Evolutionary conservation across 2,888 invertebrate genomes (phyloP).

Genomic region (Catocala nupta): DNA sequence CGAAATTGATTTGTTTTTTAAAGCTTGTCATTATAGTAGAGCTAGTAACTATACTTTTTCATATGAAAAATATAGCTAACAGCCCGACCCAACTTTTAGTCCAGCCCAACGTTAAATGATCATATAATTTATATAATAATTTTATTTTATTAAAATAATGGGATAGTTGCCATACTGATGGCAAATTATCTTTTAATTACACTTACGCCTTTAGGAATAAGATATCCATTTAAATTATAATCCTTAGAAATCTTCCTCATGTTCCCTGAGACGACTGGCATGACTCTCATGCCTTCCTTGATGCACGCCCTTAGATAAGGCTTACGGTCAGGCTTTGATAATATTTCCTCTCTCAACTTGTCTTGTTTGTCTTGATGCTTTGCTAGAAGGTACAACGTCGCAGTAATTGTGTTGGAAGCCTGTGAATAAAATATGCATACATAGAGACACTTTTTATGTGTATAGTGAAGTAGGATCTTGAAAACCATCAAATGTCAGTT

Average conservation of each 20-base stretch:
- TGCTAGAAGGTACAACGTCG: slow-evolving; percentile 88
- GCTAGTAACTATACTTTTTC: too few species aligned
- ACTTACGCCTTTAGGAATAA: slow-evolving; percentile 87
- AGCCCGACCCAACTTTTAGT: too few species aligned
- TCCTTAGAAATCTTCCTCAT: slow-evolving; percentile 84
- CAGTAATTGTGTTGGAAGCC: slow-evolving; percentile 86
- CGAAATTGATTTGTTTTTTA: too few species aligned
- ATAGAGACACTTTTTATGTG: too few species aligned
- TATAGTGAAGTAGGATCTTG: neutral
- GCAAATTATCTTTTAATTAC: too few species aligned
- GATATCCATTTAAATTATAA: slow-evolving; percentile 87
- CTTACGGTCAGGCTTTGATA: slow-evolving; percentile 63
- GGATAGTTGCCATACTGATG: too few species aligned
- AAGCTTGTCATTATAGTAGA: too few species aligned
- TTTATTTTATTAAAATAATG: neutral
- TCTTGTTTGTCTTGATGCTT: slow-evolving; percentile 88
- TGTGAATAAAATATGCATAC: slow-evolving; percentile 53
- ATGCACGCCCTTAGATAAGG: slow-evolving; percentile 90
- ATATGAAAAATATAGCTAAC: too few species aligned
- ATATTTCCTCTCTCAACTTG: slow-evolving; percentile 87
- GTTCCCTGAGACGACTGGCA: slow-evolving; percentile 87
- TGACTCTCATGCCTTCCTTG: slow-evolving; percentile 89
- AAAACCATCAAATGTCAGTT: neutral
- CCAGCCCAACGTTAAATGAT: too few species aligned
- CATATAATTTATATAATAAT: neutral